These are phyloP conservation scores for Siniperca obscura DNA, from an alignment of 2,797 vertebrate genomes.

Conservation along the genomic window DNA sequence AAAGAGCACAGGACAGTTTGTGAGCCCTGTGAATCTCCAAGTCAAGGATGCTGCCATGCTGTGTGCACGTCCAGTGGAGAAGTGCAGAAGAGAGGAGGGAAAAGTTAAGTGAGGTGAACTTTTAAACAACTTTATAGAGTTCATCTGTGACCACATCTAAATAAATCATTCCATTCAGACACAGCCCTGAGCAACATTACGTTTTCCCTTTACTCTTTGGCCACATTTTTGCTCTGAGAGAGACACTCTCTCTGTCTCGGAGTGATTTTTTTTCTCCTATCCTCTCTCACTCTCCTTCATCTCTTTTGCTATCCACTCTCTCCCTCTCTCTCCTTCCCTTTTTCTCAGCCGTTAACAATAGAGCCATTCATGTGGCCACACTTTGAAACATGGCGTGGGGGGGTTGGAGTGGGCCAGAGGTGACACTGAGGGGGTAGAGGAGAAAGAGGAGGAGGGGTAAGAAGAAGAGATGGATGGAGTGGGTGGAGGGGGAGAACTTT, in stretches of 20 bases:
- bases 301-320: conserved; percentile 55
- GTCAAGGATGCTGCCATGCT: conserved; percentile 17
- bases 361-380: conserved; percentile 86
- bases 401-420: conserved; percentile 80
- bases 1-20: conserved; percentile 6
- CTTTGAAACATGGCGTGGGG: conserved; percentile 83
- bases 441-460: conserved; percentile 17
- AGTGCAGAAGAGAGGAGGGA: not conserved
- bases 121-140: conserved; percentile 70
- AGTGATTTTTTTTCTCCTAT: conserved; percentile 25
- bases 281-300: conserved; percentile 32
- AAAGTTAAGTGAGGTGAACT: conserved; percentile 56
- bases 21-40: conserved; percentile 26
- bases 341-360: conserved; percentile 80
- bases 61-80: conserved; percentile 18
- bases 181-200: conserved; percentile 54
- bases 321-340: conserved; percentile 50
- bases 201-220: conserved; percentile 51
- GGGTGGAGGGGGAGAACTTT: conserved; percentile 33
- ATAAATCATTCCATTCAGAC: conserved; percentile 72
- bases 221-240: conserved; percentile 36
- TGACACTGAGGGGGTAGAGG: conserved; percentile 65
- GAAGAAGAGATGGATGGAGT: conserved; percentile 32
- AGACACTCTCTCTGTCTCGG: conserved; percentile 43
- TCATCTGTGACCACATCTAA: conserved; percentile 69